Evolutionary conservation across 2,113 vertebrate genomes (phyloP).

Genomic region (Plecturocebus donacophilus): DNA sequence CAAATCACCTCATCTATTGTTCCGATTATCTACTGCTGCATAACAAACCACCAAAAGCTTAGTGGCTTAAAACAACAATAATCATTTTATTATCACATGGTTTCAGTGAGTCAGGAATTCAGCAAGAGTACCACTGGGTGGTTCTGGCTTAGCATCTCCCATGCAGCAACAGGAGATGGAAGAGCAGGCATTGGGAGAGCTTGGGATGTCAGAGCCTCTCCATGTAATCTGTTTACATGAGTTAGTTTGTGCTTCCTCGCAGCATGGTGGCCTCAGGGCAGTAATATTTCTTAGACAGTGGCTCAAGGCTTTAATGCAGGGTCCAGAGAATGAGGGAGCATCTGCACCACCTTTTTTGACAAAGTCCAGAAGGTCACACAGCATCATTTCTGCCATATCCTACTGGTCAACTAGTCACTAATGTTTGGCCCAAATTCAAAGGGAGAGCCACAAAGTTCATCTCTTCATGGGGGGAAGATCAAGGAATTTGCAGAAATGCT

Average conservation of each 20-base stretch:
- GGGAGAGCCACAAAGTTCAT: not conserved
- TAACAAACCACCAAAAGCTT: constrained; percentile 13
- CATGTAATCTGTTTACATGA: not conserved
- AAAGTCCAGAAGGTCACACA: not conserved
- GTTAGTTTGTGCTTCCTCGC: not conserved
- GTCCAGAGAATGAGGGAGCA: not conserved
- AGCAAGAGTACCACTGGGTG: not conserved
- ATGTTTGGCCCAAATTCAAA: not conserved
- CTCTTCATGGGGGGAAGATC: not conserved
- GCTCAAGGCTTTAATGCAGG: not conserved
- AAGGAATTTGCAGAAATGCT: constrained; percentile 30
- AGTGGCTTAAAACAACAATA: constrained; percentile 25
- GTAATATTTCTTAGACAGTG: not conserved
- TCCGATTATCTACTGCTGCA: not conserved
- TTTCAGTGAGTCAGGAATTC: constrained; percentile 36
- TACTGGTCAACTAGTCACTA: not conserved
- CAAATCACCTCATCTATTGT: constrained; percentile 45
- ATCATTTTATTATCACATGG: not conserved
- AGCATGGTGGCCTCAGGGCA: not conserved
- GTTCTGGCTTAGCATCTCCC: not conserved
- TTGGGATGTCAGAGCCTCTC: not conserved
- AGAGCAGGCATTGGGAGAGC: not conserved
- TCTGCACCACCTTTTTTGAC: not conserved
- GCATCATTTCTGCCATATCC: not conserved
- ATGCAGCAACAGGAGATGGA: not conserved